Conservation (phyloP, 2,797 vertebrate genomes). For the Eulemur rubriventer region DNA sequence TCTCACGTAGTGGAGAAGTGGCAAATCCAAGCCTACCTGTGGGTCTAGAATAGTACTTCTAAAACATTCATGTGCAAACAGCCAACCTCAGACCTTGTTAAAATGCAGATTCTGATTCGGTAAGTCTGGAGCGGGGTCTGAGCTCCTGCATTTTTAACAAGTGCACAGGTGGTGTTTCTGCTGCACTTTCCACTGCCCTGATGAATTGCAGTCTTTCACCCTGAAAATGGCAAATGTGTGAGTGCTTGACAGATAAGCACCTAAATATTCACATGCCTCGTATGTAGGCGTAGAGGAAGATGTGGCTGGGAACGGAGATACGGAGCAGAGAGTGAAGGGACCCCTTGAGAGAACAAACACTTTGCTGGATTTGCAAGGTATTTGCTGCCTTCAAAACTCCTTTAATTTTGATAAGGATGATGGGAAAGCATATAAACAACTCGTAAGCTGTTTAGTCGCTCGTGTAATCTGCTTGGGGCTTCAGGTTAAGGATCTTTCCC, state of each 20-base stretch:
- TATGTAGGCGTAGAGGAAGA: not conserved
- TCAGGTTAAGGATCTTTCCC: constrained; percentile 17
- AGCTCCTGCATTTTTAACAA: not conserved
- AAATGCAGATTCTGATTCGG: not conserved
- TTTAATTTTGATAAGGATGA: constrained; percentile 16
- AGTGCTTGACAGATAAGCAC: not conserved
- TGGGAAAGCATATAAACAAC: not conserved
- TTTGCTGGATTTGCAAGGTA: not conserved
- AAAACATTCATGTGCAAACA: not conserved
- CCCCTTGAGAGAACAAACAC: not conserved
- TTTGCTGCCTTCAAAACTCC: not conserved
- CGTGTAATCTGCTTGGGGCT: constrained; percentile 31
- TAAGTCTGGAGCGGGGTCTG: not conserved
- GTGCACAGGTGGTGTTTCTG: not conserved
- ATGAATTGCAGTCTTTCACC: not conserved
- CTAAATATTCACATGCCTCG: not conserved
- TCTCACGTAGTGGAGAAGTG: not conserved
- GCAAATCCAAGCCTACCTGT: not conserved
- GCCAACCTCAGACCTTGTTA: not conserved
- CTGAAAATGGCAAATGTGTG: not conserved
- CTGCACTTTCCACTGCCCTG: not conserved
- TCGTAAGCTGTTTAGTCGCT: not conserved
- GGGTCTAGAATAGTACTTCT: not conserved
- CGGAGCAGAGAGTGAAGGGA: not conserved
- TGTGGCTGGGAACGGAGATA: not conserved